A percentile compares a stretch with the other conserved stretches of the same genome.
Evolutionary conservation across 1,140 invertebrate species (phyloP).

Genomic region (Psilanteris sp.): DNA sequence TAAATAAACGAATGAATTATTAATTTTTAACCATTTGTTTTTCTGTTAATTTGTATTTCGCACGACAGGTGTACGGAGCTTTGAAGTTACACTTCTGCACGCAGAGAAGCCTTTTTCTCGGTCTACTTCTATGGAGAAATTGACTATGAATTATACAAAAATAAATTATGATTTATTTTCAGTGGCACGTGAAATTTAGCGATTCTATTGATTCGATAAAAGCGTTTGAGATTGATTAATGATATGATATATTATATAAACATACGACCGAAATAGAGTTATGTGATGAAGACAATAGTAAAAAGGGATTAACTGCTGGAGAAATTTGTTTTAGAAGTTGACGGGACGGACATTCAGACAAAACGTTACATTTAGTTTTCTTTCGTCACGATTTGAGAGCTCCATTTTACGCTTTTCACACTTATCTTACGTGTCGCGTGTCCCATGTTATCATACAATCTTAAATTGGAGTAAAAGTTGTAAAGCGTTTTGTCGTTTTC

Average conservation of each 20-base stretch:
- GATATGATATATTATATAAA: neutral
- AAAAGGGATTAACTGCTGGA: too few relatives aligned
- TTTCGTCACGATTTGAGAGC: neutral
- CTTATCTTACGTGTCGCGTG: slow-evolving; percentile 33
- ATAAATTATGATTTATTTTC: slow-evolving; percentile 21
- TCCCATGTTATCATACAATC: slow-evolving; percentile 30
- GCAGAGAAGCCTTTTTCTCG: slow-evolving; percentile 35
- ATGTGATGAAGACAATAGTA: too few relatives aligned
- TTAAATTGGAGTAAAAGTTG: slow-evolving; percentile 35
- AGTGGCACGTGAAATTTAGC: too few relatives aligned
- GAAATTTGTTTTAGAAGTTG: slow-evolving; percentile 28
- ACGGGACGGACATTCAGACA: too few relatives aligned
- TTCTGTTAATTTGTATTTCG: slow-evolving; percentile 17
- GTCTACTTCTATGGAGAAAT: slow-evolving; percentile 53
- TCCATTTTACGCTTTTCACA: slow-evolving; percentile 34
- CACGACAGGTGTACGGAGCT: slow-evolving; percentile 1
- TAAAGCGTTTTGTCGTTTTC: slow-evolving; percentile 25
- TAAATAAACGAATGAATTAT: too few relatives aligned
- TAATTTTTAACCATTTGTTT: too few relatives aligned
- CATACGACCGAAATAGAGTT: neutral
- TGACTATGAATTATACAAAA: slow-evolving; percentile 42
- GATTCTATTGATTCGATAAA: slow-evolving; percentile 12
- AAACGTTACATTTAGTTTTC: slow-evolving; percentile 1
- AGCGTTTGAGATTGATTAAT: too few relatives aligned
- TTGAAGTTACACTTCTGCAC: slow-evolving; percentile 34